phyloP scores from a whole-genome alignment of 2,113 vertebrate genomes.

The Cromileptes altivelis region DNA sequence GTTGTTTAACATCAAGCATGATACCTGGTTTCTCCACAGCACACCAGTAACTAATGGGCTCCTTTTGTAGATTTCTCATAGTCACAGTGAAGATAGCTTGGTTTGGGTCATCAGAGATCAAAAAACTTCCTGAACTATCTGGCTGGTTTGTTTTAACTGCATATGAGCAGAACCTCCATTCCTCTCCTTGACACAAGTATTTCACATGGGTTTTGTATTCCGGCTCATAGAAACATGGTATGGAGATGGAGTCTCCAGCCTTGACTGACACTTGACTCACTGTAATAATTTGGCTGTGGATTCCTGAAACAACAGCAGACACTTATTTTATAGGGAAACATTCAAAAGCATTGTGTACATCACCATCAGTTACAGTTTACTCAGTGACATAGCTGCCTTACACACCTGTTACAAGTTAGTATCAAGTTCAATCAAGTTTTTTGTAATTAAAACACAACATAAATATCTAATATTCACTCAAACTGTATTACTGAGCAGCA shows the following conservation, averaged over 20 bases:
- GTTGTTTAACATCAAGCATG: too few relatives aligned
- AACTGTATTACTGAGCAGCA: background rate
- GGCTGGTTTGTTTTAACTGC: background rate
- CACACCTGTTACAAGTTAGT: background rate
- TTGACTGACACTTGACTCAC: slow-evolving; percentile 21
- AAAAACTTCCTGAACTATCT: background rate
- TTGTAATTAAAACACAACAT: background rate
- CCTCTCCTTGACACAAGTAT: slow-evolving; percentile 48
- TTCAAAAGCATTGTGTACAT: background rate
- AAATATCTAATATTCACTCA: background rate
- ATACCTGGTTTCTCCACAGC: too few relatives aligned
- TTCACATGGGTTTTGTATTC: background rate
- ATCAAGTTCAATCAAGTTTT: background rate
- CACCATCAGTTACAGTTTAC: background rate
- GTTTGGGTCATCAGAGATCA: too few relatives aligned
- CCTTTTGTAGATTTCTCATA: too few relatives aligned
- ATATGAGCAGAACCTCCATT: too few relatives aligned
- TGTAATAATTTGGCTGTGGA: slow-evolving; percentile 1
- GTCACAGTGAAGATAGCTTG: too few relatives aligned
- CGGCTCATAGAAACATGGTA: slow-evolving; percentile 43
- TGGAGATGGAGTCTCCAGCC: slow-evolving; percentile 20
- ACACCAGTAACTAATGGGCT: slow-evolving; percentile 44
- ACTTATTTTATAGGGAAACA: background rate
- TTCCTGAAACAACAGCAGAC: slow-evolving; percentile 29
- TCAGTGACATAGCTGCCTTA: background rate